Percentiles rank a stretch among this genome's conserved stretches.
Conservation (phyloP, 2,888 invertebrate genomes). For the Tillus elongatus region DNA sequence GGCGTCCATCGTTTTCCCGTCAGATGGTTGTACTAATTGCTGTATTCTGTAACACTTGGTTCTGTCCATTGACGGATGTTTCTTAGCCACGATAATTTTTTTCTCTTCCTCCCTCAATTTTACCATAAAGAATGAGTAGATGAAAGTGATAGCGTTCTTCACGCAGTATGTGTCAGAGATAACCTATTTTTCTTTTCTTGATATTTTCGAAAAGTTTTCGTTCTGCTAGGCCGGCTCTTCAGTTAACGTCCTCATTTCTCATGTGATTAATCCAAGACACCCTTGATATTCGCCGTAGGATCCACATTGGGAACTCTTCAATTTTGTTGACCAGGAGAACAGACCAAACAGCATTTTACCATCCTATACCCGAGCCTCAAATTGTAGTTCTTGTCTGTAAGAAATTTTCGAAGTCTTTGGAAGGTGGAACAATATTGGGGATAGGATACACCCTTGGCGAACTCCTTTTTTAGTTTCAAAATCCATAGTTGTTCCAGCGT, state of each 20-base stretch:
- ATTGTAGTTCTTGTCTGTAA: background rate
- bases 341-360: conserved; percentile 2
- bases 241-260: background rate
- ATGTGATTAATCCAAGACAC: conserved; percentile 2
- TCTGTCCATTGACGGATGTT: background rate
- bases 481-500: too few relatives aligned
- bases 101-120: background rate
- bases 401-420: too few relatives aligned
- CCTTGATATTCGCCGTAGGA: too few relatives aligned
- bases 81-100: conserved; percentile 1
- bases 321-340: conserved; percentile 3
- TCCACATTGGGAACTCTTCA: background rate
- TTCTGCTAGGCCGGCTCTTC: conserved; percentile 4
- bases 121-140: background rate
- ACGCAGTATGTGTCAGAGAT: conserved; percentile 2
- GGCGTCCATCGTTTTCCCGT: conserved; percentile 3
- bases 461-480: too few relatives aligned
- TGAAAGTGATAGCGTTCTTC: conserved; percentile 1
- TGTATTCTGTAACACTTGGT: background rate
- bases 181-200: conserved; percentile 1
- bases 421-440: background rate
- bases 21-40: background rate
- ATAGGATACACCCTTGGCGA: too few relatives aligned
- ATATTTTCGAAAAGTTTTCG: conserved; percentile 3
- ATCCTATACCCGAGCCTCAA: conserved; percentile 1